These are phyloP conservation scores for Menura novaehollandiae DNA, from an alignment of 2,113 vertebrate species.

Conservation along the genomic window DNA sequence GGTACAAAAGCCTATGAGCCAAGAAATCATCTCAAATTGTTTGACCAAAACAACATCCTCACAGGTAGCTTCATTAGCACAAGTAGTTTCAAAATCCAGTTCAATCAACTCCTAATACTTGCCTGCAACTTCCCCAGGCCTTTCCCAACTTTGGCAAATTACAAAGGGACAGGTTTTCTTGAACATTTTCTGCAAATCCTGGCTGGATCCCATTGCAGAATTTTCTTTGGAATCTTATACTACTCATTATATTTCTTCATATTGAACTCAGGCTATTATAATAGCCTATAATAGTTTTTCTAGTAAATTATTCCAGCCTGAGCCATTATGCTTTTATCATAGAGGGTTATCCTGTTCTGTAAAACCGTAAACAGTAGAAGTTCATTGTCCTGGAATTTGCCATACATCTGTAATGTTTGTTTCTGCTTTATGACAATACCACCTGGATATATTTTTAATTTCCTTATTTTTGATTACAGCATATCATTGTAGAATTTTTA, in stretches of 20 bases:
- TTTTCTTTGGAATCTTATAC: not conserved
- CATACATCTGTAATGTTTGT: not conserved
- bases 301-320: not conserved
- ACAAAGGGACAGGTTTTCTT: not conserved
- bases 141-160: not conserved
- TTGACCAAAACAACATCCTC: not conserved
- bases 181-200: not conserved
- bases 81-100: not conserved
- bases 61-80: not conserved
- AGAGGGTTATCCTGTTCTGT: not conserved
- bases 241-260: not conserved
- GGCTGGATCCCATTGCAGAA: not conserved
- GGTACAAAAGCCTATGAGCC: not conserved
- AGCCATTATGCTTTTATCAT: not conserved
- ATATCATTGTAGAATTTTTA: not conserved
- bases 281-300: not conserved
- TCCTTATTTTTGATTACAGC: not conserved
- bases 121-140: not conserved
- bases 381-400: not conserved
- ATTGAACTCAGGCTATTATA: not conserved
- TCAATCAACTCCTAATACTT: not conserved
- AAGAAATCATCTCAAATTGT: not conserved
- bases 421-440: not conserved
- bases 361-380: not conserved
- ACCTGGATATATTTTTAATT: not conserved